These are phyloP conservation scores for Hypotaenidia philippensis DNA, from an alignment of 2,797 vertebrate genomes.

Conservation along the genomic window DNA sequence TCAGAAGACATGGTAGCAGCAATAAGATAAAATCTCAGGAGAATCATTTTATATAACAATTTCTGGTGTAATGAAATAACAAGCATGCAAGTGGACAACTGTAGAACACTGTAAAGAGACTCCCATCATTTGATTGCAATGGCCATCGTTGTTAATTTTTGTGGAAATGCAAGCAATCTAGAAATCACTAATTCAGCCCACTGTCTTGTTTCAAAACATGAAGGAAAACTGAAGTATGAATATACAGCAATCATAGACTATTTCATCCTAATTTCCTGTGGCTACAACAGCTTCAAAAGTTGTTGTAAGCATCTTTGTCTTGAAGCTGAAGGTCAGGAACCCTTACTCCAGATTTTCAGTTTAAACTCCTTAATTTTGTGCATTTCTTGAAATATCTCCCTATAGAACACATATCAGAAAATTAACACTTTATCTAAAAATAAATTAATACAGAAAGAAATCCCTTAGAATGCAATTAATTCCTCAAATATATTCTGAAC, in stretches of 20 bases:
- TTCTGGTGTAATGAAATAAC: neutral
- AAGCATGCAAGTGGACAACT: neutral
- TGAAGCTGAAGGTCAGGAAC: neutral
- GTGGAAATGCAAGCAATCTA: neutral
- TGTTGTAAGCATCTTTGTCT: neutral
- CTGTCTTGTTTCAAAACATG: neutral
- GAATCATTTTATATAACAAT: neutral
- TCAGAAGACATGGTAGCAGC: neutral
- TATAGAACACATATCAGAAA: neutral
- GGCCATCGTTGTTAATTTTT: neutral
- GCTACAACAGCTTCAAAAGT: neutral
- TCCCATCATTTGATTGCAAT: neutral
- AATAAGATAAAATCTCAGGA: neutral
- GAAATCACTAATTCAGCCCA: neutral
- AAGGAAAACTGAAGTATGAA: neutral
- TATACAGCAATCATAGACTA: neutral
- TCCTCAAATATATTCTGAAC: neutral
- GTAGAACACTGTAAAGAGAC: neutral
- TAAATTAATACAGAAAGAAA: neutral
- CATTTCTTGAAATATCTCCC: neutral
- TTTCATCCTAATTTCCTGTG: neutral
- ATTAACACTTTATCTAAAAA: neutral
- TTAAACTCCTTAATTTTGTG: neutral
- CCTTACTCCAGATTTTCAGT: neutral
- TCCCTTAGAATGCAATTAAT: neutral